A percentile compares a stretch with the other conserved stretches of the same genome.
Conservation (phyloP, 2,797 vertebrate species). For the Catostomus latipinnis region DNA sequence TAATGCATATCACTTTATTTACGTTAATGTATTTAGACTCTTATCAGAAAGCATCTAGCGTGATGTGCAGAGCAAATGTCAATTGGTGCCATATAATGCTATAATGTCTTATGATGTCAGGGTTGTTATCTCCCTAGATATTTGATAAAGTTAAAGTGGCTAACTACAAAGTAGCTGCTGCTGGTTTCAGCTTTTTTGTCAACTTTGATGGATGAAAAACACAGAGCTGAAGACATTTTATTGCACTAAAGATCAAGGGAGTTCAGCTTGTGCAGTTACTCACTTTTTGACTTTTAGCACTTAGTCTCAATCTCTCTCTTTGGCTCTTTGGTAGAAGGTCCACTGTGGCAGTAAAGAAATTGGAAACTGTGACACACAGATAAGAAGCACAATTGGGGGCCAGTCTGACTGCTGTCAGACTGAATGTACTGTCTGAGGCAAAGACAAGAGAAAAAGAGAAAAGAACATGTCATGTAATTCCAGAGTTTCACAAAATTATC, state of each 20-base stretch:
- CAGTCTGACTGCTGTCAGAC: slow-evolving; percentile 54
- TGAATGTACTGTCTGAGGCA: slow-evolving; percentile 52
- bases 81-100: slow-evolving; percentile 52
- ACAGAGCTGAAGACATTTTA: slow-evolving; percentile 68
- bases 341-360: slow-evolving; percentile 30
- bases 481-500: slow-evolving; percentile 22
- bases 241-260: slow-evolving; percentile 58
- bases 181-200: slow-evolving; percentile 12
- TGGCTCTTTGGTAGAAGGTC: slow-evolving; percentile 19
- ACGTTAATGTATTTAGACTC: neutral
- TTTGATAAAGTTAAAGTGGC: slow-evolving; percentile 54
- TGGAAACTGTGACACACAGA: slow-evolving; percentile 55
- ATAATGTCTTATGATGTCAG: slow-evolving; percentile 52
- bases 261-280: slow-evolving; percentile 62
- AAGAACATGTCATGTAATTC: slow-evolving; percentile 18
- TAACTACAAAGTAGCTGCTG: neutral
- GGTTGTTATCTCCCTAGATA: slow-evolving; percentile 50
- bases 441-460: slow-evolving; percentile 24
- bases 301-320: slow-evolving; percentile 19
- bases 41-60: slow-evolving; percentile 37
- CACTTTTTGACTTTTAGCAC: slow-evolving; percentile 42
- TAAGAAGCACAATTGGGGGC: slow-evolving; percentile 59
- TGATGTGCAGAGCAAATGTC: slow-evolving; percentile 28
- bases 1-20: slow-evolving; percentile 29
- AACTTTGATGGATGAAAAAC: slow-evolving; percentile 76